Percentiles rank a stretch among this genome's conserved stretches.
phyloP scores from a whole-genome alignment of 2,113 vertebrate genomes.

The Mormyrus lacerda region DNA sequence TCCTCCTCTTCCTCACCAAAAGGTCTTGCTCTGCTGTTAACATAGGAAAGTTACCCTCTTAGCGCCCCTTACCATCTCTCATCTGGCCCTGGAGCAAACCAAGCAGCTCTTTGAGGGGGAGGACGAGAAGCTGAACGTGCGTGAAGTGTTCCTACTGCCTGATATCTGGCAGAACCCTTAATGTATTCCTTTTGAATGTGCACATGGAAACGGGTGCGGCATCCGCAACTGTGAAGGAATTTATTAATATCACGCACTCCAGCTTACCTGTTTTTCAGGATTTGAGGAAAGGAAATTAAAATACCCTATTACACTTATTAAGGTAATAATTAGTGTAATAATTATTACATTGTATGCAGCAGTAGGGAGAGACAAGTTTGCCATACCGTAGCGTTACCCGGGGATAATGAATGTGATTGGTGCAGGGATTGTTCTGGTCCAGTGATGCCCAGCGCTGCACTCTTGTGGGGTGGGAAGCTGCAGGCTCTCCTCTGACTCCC shows the following conservation, averaged over 20 bases:
- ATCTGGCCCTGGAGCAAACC: not conserved
- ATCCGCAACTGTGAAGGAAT: not conserved
- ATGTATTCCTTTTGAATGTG: not conserved
- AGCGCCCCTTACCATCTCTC: not conserved
- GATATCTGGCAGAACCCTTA: not conserved
- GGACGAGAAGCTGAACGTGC: not conserved
- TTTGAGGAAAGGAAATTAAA: not conserved
- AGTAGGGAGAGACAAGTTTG: not conserved
- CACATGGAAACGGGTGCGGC: not conserved
- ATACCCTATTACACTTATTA: no score
- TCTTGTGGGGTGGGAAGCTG: not conserved
- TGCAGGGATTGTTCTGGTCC: not conserved
- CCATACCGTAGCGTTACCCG: not conserved
- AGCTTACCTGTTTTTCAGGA: not conserved
- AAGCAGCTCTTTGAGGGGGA: not conserved
- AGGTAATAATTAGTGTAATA: conserved; percentile 9
- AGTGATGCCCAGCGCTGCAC: not conserved
- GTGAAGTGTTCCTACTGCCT: not conserved
- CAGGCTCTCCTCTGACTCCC: not conserved
- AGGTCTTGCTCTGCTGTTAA: not conserved
- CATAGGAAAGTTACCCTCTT: not conserved
- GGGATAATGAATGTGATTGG: not conserved
- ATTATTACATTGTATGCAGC: not conserved
- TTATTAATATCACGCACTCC: not conserved
- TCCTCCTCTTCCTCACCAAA: not conserved